Evolutionary conservation across 2,113 vertebrate species (phyloP), one percentile per base, ranked within the genome.

Genomic region (Tenrec ecaudatus): DNA sequence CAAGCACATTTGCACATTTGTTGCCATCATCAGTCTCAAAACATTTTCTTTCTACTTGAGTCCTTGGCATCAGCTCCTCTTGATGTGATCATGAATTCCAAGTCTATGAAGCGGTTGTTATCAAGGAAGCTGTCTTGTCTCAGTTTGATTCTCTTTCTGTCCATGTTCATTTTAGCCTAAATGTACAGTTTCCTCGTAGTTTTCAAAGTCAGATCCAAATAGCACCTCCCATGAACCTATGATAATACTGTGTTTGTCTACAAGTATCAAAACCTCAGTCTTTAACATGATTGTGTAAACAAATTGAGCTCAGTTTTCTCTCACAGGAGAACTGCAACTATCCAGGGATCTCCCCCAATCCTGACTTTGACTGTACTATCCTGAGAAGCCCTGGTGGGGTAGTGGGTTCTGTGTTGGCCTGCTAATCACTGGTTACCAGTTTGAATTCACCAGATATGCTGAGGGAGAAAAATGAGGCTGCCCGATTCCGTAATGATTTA

Each of bases 301-400:
- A 81, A 87, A 88, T 82, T 62, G n/a, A 89, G n/a, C 73, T 81
- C 29, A n/a, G 60, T 92, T 76, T 89, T 68, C 19, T 88, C 29
- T 62, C 25, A 57, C 20, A 38, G 23, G 82, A 58, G 43, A 68
- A 84, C n/a, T 73, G 22, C 78, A 38, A 66, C 17, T 38, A 40
- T 81, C 4, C 8, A 20, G 3, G 31, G 10, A n/a, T 69, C n/a
- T 69, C 60, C 60, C 60, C 10, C 4, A 10, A 53, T 81, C 17
- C 33, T 69, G 11, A 4, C 73, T 84, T 92, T 58, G 23, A 47
- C 23, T 58, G 43, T 33, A 12, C 33, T 31, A 20, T 75, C 5
- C 77, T 60, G 47, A 53, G 47, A 53, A 2, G 9, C 9, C 12
- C 47, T 53, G 47, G 9, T 53, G 47, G 47, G 6, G 47, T 53